A percentile compares a stretch with the other conserved stretches of the same genome.
phyloP scores from a whole-genome alignment of 2,888 invertebrate species.

The Blastobasis adustella region DNA sequence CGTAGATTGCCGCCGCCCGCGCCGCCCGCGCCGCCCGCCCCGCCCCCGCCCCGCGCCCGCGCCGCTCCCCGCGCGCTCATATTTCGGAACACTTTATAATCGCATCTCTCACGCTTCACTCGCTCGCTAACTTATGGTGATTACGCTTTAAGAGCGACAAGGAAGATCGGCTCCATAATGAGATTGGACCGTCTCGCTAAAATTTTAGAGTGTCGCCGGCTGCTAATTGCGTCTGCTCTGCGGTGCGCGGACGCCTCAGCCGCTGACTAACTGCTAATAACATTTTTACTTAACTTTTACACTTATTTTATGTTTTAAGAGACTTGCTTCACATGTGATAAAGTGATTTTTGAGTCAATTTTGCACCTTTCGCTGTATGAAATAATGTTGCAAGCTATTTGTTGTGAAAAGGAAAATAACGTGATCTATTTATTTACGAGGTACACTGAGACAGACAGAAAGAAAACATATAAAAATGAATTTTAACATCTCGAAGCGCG shows the following conservation, averaged over 20 bases:
- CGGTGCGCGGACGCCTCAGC: conserved; percentile 20
- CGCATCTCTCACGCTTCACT: conserved; percentile 72
- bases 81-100: conserved; percentile 74
- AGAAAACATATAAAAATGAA: conserved; percentile 33
- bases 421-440: not conserved
- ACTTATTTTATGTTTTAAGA: no score
- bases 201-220: conserved; percentile 70
- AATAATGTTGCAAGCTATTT: no score
- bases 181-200: conserved; percentile 71
- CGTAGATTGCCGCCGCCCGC: conserved; percentile 57
- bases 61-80: conserved; percentile 41
- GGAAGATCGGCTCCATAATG: conserved; percentile 71
- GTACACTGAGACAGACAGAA: not conserved
- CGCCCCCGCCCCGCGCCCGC: conserved; percentile 32
- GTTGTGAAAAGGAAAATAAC: no score
- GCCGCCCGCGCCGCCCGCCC: conserved; percentile 31
- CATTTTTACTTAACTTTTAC: conserved; percentile 28
- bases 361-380: not conserved
- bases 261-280: conserved; percentile 45
- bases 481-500: conserved; percentile 42
- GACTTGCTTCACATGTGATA: no score
- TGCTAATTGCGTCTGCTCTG: conserved; percentile 67
- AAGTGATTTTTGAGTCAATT: no score
- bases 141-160: conserved; percentile 72
- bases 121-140: conserved; percentile 72